Evolutionary conservation across 2,888 invertebrate species (phyloP), one percentile per base, ranked within the genome.

Genomic region (Temnothorax ravouxi): DNA sequence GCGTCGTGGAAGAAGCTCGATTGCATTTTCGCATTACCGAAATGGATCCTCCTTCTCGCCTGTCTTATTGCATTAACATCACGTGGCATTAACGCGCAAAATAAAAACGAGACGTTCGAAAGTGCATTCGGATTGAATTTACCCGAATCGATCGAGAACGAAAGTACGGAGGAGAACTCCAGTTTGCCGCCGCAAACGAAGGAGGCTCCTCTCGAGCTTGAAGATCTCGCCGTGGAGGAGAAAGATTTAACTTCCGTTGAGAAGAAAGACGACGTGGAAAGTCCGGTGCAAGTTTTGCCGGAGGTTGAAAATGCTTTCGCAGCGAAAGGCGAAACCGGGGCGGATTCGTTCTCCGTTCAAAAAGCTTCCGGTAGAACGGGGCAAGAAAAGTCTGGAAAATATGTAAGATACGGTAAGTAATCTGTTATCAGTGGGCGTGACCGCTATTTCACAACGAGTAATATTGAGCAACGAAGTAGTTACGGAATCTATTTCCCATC

Each of bases 361-460:
- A 69, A 34, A 67, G 64, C 91, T 50, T 84, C 90, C 59, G 85
- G 88, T 69, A 88, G 54, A 84, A 84, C 71, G 11, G 50, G 81
- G 11, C 89, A 84, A 6, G 87, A 88, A 67, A 92, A 87, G 86
- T 91, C 76, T 84, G 93, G 84, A 75, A 93, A 92, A 86, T 94
- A 94, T 88, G 92, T 94, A 38, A 92, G 92, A 89, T 94, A 94
- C 89, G 94, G 94, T 94, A 92, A 93, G 94, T 92, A 87, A 90
- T 86, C 83, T 83, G 88, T 91, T 89, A 93, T 94, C 93, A 91
- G 90, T 93, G 93, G 94, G 93, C 92, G 93, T 94, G 91, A 92
- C 93, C 91, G 83, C 75, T 21, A 56, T 84, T 85, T 83, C 34
- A n/a, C 9, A 64, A 83, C 47, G 56, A 66, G 18, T n/a, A 21